Evolutionary conservation across 2,113 vertebrate species (phyloP).

Genomic region (Rhineura floridana): DNA sequence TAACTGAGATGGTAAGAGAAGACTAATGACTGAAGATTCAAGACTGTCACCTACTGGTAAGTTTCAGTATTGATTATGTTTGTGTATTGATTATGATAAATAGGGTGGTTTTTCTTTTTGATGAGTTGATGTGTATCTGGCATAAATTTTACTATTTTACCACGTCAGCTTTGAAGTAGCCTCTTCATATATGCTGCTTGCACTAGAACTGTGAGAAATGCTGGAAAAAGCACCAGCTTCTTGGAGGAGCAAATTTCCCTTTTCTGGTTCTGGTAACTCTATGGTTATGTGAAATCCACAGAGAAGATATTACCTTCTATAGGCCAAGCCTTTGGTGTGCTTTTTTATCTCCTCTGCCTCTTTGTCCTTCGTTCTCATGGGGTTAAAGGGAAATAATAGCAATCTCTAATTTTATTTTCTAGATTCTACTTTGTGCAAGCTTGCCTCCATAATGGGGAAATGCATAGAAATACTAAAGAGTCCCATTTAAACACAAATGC

Average conservation of each 20-base stretch:
- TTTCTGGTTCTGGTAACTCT: not conserved
- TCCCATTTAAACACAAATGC: not conserved
- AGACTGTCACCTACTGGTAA: conserved; percentile 18
- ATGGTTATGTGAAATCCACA: not conserved
- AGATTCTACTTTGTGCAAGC: not conserved
- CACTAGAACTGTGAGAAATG: not conserved
- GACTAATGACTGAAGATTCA: not conserved
- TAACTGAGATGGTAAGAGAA: not conserved
- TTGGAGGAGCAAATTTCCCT: not conserved
- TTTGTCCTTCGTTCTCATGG: not conserved
- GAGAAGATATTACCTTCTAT: not conserved
- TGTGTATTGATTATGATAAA: not conserved
- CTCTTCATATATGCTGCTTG: not conserved
- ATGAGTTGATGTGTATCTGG: not conserved
- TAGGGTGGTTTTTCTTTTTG: not conserved
- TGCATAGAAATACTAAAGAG: not conserved
- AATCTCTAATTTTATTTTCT: not conserved
- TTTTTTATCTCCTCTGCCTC: not conserved
- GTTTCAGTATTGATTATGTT: not conserved
- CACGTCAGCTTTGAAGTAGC: no score
- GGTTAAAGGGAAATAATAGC: not conserved
- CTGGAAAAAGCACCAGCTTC: not conserved
- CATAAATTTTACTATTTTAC: not conserved
- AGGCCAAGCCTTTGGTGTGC: no score
- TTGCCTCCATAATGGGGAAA: not conserved